These are phyloP conservation scores for Dicycla oo DNA, from an alignment of 2,888 invertebrate species.

Conservation along the genomic window DNA sequence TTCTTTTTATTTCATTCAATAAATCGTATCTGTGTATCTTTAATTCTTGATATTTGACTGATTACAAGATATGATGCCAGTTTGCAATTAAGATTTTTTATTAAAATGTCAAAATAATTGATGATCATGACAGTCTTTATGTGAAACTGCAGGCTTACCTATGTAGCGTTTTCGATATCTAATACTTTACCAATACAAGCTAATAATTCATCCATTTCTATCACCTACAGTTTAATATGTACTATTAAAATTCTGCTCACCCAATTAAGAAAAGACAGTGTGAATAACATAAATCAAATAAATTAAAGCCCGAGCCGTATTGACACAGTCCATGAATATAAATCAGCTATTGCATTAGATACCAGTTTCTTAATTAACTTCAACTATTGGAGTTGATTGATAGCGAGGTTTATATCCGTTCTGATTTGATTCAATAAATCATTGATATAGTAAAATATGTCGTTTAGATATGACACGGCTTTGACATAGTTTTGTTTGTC, in stretches of 20 bases:
- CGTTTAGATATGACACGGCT: conserved; percentile 77
- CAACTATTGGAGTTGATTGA: conserved; percentile 71
- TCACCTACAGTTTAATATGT: conserved; percentile 8
- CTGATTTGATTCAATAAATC: conserved; percentile 78
- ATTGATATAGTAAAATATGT: conserved; percentile 74
- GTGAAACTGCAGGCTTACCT: not conserved
- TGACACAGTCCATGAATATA: conserved; percentile 65
- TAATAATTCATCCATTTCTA: not conserved
- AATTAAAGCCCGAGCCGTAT: conserved; percentile 53
- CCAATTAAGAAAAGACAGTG: conserved; percentile 57
- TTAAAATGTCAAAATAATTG: not conserved
- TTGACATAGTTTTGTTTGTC: conserved; percentile 77
- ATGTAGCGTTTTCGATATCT: not conserved
- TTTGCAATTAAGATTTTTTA: not conserved
- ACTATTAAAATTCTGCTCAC: conserved; percentile 43
- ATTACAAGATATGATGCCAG: not conserved
- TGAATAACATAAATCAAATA: conserved; percentile 63
- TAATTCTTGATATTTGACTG: not conserved
- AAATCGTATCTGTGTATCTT: not conserved
- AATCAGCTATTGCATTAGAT: conserved; percentile 61
- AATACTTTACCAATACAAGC: not conserved
- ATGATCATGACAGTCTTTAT: too few relatives aligned
- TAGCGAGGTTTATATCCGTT: conserved; percentile 74
- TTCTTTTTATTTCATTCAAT: not conserved
- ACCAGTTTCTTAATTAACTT: conserved; percentile 63